phyloP scores from a whole-genome alignment of 1,140 invertebrate genomes.

The Apis cerana region DNA sequence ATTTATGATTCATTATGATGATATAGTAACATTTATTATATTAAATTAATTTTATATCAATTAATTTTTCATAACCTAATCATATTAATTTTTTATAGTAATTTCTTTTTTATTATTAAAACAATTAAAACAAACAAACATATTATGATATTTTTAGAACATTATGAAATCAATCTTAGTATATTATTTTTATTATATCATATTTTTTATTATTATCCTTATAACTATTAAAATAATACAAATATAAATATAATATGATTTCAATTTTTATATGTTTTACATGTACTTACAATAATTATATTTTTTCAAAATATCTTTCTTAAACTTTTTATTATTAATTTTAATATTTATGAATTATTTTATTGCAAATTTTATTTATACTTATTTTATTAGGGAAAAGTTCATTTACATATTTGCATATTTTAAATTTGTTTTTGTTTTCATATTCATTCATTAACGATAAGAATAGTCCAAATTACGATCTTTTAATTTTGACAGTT shows the following conservation, averaged over 20 bases:
- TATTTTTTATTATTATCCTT: too few species aligned
- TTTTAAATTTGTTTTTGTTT: neutral
- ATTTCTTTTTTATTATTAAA: neutral
- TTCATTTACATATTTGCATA: neutral
- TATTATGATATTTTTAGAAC: too few species aligned
- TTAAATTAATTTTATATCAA: too few species aligned
- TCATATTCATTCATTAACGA: neutral
- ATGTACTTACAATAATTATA: neutral
- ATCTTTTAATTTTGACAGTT: constrained; percentile 45
- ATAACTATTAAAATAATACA: neutral
- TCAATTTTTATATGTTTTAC: neutral
- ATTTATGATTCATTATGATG: too few species aligned
- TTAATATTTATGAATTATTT: neutral
- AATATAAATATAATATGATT: neutral
- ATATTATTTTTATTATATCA: too few species aligned
- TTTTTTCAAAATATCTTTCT: neutral
- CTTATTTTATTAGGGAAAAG: neutral
- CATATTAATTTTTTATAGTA: neutral
- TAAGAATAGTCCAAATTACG: neutral
- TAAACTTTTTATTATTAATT: neutral
- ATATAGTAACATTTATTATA: neutral
- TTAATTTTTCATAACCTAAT: too few species aligned
- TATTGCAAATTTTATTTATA: neutral
- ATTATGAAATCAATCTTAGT: too few species aligned
- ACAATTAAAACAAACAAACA: neutral